Conservation (phyloP, 2,113 vertebrate genomes). For the Tricholaema leucomelas region DNA sequence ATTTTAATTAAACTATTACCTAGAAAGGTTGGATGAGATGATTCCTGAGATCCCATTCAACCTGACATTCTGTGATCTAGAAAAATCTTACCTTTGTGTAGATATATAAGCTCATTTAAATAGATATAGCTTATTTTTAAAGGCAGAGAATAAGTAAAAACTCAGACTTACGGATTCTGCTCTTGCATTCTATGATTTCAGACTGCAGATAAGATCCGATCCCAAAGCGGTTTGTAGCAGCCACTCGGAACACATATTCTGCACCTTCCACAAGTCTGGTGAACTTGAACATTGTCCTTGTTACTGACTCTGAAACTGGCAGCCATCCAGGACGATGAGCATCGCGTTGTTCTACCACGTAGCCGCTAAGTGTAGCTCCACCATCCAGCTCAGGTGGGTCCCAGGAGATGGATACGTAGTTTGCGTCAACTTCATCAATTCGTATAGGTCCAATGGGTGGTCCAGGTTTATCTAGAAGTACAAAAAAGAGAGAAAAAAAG, state of each 20-base stretch:
- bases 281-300: constrained; percentile 90
- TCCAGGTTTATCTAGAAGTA: constrained; percentile 89
- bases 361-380: constrained; percentile 90
- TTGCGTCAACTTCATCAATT: constrained; percentile 91
- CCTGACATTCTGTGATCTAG: neutral
- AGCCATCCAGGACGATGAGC: constrained; percentile 97
- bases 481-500: neutral
- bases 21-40: too few relatives aligned
- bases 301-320: constrained; percentile 92
- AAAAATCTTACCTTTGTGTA: neutral
- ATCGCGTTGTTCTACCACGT: constrained; percentile 93
- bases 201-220: constrained; percentile 95
- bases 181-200: constrained; percentile 90
- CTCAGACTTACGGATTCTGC: constrained; percentile 88
- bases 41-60: too few relatives aligned
- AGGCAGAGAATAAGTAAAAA: neutral
- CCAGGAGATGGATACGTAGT: constrained; percentile 90
- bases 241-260: constrained; percentile 96
- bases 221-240: constrained; percentile 93
- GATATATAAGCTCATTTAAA: neutral
- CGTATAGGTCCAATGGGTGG: constrained; percentile 87
- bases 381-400: constrained; percentile 90
- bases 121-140: neutral
- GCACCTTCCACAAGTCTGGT: constrained; percentile 89
- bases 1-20: too few relatives aligned